phyloP scores from a whole-genome alignment of 2,888 invertebrate species.

The Ligdia adustata region DNA sequence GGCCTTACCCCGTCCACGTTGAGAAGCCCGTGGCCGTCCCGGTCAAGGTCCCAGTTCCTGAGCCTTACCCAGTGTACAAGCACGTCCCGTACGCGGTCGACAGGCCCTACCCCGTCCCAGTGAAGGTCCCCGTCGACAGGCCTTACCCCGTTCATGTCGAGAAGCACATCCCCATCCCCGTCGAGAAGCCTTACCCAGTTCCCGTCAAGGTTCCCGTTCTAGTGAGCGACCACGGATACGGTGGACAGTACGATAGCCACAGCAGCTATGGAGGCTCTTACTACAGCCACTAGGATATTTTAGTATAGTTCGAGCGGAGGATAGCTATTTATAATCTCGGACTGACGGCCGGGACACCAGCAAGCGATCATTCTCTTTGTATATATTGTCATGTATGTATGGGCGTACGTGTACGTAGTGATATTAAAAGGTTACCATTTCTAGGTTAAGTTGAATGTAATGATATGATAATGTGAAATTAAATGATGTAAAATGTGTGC shows the following conservation, averaged over 20 bases:
- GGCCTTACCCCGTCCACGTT: slow-evolving; percentile 83
- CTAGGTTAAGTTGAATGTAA: slow-evolving; percentile 77
- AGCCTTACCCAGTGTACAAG: slow-evolving; percentile 87
- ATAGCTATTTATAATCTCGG: slow-evolving; percentile 57
- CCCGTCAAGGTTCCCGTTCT: slow-evolving; percentile 81
- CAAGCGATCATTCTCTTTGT: slow-evolving; percentile 68
- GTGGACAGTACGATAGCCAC: slow-evolving; percentile 41
- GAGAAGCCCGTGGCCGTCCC: slow-evolving; percentile 80
- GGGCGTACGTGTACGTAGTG: slow-evolving; percentile 77
- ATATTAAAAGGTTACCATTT: slow-evolving; percentile 78
- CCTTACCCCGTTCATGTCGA: slow-evolving; percentile 85
- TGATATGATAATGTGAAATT: slow-evolving; percentile 58
- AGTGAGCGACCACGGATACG: slow-evolving; percentile 52
- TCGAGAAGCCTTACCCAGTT: slow-evolving; percentile 84
- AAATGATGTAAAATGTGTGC: slow-evolving; percentile 50
- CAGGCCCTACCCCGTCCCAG: slow-evolving; percentile 86
- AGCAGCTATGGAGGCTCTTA: slow-evolving; percentile 36
- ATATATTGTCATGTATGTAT: slow-evolving; percentile 76
- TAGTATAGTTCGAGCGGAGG: slow-evolving; percentile 57
- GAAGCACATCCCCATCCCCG: slow-evolving; percentile 70
- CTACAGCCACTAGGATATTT: slow-evolving; percentile 69
- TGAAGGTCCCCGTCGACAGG: slow-evolving; percentile 87
- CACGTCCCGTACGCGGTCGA: slow-evolving; percentile 86
- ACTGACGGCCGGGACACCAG: slow-evolving; percentile 74
- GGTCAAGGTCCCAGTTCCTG: slow-evolving; percentile 84